Evolutionary conservation across 1,140 invertebrate species (phyloP).

Genomic region (Conus ventricosus): DNA sequence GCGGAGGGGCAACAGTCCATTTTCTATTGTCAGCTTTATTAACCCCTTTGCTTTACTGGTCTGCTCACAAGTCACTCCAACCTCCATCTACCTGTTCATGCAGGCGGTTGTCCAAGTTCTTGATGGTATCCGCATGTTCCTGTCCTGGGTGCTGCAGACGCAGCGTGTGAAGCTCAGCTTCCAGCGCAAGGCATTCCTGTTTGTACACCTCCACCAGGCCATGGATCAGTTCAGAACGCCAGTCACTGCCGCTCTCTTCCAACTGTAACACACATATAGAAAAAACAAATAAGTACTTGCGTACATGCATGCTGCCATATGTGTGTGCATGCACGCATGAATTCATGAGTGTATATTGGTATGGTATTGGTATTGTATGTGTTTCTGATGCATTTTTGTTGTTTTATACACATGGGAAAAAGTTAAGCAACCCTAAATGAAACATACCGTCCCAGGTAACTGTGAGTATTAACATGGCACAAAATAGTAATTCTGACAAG

Average conservation of each 20-base stretch:
- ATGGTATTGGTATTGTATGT: too few species aligned
- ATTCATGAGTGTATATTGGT: not conserved
- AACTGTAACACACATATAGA: constrained; percentile 42
- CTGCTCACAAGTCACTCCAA: too few species aligned
- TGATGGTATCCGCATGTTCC: constrained; percentile 39
- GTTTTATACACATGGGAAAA: too few species aligned
- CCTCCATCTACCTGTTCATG: constrained; percentile 48
- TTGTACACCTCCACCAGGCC: constrained; percentile 63
- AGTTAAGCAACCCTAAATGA: too few species aligned
- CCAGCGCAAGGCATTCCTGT: constrained; percentile 59
- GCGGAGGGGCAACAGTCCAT: too few species aligned
- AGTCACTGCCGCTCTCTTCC: constrained; percentile 57
- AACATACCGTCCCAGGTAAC: too few species aligned
- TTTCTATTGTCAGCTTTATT: too few species aligned
- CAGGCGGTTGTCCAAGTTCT: constrained; percentile 62
- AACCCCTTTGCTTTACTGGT: too few species aligned
- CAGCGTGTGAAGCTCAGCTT: constrained; percentile 61
- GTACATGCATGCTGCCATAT: too few species aligned
- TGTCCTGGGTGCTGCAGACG: constrained; percentile 44
- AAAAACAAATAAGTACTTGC: constrained; percentile 1
- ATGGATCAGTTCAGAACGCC: constrained; percentile 65
- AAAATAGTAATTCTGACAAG: too few species aligned
- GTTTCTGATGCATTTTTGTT: too few species aligned
- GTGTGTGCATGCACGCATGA: not conserved
- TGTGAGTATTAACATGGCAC: too few species aligned